Conservation (phyloP, 2,888 invertebrate species). For the Disparrhopalites patrizii region DNA sequence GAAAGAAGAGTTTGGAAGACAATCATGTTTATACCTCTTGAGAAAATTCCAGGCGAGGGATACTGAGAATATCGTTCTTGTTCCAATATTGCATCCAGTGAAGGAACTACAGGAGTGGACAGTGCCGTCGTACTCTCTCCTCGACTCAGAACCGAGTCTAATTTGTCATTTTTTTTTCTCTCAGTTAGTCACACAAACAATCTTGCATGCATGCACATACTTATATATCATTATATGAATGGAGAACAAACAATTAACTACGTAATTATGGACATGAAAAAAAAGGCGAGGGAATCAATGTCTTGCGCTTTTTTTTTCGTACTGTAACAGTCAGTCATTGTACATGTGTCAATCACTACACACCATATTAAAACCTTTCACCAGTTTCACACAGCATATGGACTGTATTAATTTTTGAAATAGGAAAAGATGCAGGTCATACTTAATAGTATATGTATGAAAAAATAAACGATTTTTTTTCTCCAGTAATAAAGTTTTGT, state of each 20-base stretch:
- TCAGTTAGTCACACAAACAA: conserved; percentile 20
- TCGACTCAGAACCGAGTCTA: conserved; percentile 48
- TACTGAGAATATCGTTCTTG: conserved; percentile 45
- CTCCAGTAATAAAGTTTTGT: no score
- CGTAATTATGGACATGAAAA: background rate
- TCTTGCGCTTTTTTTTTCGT: background rate
- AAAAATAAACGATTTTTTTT: no score
- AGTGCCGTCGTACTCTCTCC: conserved; percentile 49
- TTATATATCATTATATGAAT: no score
- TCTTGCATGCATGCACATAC: conserved; percentile 4
- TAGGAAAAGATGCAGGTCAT: no score
- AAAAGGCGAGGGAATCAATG: background rate
- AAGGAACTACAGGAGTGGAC: conserved; percentile 48
- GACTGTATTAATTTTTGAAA: no score
- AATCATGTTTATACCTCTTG: conserved; percentile 41
- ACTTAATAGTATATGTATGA: no score
- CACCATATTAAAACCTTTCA: no score
- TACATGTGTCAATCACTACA: no score
- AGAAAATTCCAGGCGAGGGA: conserved; percentile 46
- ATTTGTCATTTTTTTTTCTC: conserved; percentile 14
- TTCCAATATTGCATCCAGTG: conserved; percentile 47
- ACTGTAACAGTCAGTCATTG: no score
- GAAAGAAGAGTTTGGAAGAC: conserved; percentile 9
- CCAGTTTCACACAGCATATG: no score
- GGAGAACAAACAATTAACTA: background rate